These are phyloP conservation scores for Taeniopygia guttata DNA, from an alignment of 2,797 vertebrate genomes.

Conservation along the genomic window DNA sequence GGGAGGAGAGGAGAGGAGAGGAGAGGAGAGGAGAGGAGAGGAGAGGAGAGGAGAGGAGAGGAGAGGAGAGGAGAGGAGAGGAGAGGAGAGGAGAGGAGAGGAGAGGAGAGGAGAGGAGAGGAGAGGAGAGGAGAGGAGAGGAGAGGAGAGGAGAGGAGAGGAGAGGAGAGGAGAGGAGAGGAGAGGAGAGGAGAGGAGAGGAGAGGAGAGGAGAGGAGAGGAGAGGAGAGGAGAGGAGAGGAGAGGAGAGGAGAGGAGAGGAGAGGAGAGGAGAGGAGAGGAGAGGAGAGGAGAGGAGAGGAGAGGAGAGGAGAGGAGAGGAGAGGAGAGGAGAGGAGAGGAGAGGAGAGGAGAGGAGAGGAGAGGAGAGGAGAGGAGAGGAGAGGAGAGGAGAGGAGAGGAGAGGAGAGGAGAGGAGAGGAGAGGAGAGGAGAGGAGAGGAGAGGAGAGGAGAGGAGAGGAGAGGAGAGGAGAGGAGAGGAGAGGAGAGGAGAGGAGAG, in stretches of 20 bases:
- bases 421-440: neutral
- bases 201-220: neutral
- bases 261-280: neutral
- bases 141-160: neutral
- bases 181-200: neutral
- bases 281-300: neutral
- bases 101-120: neutral
- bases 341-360: neutral
- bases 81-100: neutral
- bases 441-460: neutral
- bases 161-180: neutral
- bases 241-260: neutral
- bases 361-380: neutral
- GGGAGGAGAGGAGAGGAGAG: neutral
- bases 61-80: neutral
- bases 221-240: neutral
- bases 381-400: neutral
- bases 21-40: neutral
- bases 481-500: neutral
- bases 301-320: neutral
- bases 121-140: neutral
- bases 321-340: neutral
- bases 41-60: neutral
- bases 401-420: neutral
- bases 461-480: neutral